Evolutionary conservation across 1,140 invertebrate genomes (phyloP), one percentile per base, ranked within the genome.

Genomic region (Matsumurasca onukii): DNA sequence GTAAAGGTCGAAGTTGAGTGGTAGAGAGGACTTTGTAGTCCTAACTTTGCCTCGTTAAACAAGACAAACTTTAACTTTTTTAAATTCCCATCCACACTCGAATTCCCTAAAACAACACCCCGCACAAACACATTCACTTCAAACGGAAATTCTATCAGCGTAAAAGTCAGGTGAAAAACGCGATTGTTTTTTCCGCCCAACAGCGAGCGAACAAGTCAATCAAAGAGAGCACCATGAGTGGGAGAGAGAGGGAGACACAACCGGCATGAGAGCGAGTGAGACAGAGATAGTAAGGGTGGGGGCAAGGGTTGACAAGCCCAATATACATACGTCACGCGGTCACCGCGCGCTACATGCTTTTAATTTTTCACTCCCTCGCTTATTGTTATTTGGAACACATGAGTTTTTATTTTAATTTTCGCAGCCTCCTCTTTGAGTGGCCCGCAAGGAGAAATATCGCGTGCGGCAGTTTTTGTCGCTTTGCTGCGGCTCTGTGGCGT

Each of bases 391-490:
- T 59, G 55, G 24, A 59, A 59, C 55, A 59, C 55, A 59, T 27
- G 55, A 59, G 55, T 59, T 59, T 59, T 59, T 59, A 59, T 59
- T 59, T 59, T 59, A 59, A 59, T 59, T 59, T 59, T 29, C 55
- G 55, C 55, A 22, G 22, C 55, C 55, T 59, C 55, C 55, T 59
- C 55, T 59, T 59, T 59, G 55, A 59, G 55, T 59, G 55, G 55
- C 25, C 55, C 55, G n/a, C 55, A 59, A 59, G 55, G 55, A 59
- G 55, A 59, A 59, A 59, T 59, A 59, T 13, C 55, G 55, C 25
- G 34, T 39, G 34, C n/a, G n/a, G n/a, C n/a, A n/a, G n/a, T n/a
- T n/a, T n/a, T n/a, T n/a, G n/a, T n/a, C n/a, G n/a, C n/a, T n/a
- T n/a, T n/a, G n/a, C n/a, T n/a, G n/a, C n/a, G n/a, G n/a, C n/a